Percentiles rank a stretch among this genome's conserved stretches.
phyloP scores from a whole-genome alignment of 2,888 invertebrate species.

The Polyommatus icarus region DNA sequence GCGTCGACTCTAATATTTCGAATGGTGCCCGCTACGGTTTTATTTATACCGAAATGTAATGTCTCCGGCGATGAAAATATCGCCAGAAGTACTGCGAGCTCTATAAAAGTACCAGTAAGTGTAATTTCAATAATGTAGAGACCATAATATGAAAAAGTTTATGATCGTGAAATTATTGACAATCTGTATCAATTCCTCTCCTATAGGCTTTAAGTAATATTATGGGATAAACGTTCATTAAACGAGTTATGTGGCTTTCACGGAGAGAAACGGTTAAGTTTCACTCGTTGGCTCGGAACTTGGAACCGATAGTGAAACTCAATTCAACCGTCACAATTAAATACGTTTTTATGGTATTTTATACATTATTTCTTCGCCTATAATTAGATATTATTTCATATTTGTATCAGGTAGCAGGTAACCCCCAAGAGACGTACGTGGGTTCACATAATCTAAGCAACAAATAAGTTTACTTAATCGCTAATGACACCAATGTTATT shows the following conservation, averaged over 20 bases:
- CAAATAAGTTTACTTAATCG: neutral
- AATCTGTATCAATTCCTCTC: conserved; percentile 3
- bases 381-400: neutral
- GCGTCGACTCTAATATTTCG: conserved; percentile 53
- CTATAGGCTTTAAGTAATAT: neutral
- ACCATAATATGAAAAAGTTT: neutral
- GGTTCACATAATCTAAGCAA: neutral
- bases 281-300: conserved; percentile 53
- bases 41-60: conserved; percentile 45
- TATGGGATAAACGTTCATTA: conserved; percentile 35
- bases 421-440: neutral
- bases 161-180: neutral
- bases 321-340: conserved; percentile 33
- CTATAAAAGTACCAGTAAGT: neutral
- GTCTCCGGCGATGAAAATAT: neutral
- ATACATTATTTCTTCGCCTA: neutral
- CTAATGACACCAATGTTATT: neutral
- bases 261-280: conserved; percentile 66
- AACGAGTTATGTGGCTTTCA: conserved; percentile 69
- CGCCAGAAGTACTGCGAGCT: neutral
- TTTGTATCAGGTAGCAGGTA: neutral
- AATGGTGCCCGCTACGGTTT: conserved; percentile 54
- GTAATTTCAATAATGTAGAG: neutral
- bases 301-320: conserved; percentile 56
- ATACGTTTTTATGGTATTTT: conserved; percentile 7